phyloP scores from a whole-genome alignment of 2,797 vertebrate species.

The Acipenser oxyrinchus region DNA sequence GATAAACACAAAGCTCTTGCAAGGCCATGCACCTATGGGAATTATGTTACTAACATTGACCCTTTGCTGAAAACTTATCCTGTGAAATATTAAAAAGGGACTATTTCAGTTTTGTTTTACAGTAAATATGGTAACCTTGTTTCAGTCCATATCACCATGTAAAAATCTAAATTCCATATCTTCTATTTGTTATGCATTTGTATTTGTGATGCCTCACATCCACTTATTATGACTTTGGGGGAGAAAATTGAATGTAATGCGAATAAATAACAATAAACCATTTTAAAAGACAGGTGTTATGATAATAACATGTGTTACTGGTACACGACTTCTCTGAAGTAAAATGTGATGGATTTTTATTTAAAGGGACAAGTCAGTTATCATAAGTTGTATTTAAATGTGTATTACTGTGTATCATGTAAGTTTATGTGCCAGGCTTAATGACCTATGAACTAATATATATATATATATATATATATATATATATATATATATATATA shows the following conservation, averaged over 20 bases:
- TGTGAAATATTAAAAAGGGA: constrained; percentile 31
- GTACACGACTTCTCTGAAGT: too few relatives aligned
- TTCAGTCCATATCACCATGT: constrained; percentile 25
- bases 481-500: constrained; percentile 29
- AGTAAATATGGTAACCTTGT: constrained; percentile 20
- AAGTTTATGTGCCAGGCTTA: constrained; percentile 43
- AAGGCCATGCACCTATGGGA: constrained; percentile 49
- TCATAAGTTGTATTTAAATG: constrained; percentile 12
- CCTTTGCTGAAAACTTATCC: constrained; percentile 13
- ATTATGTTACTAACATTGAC: constrained; percentile 21
- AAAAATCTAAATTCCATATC: constrained; percentile 13
- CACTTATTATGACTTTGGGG: neutral
- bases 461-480: constrained; percentile 26
- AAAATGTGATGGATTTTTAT: too few relatives aligned
- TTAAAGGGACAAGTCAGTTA: too few relatives aligned
- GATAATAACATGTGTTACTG: too few relatives aligned
- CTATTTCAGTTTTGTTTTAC: constrained; percentile 21
- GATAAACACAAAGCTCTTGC: neutral
- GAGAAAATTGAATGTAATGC: neutral
- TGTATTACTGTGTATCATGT: constrained; percentile 25
- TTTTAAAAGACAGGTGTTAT: too few relatives aligned
- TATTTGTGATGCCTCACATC: constrained; percentile 2
- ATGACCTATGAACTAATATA: constrained; percentile 31
- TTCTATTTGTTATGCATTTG: constrained; percentile 30
- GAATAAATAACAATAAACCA: neutral